A percentile compares a stretch with the other conserved stretches of the same genome.
These are phyloP conservation scores for Chelmon rostratus DNA, from an alignment of 2,797 vertebrate genomes.

Conservation along the genomic window DNA sequence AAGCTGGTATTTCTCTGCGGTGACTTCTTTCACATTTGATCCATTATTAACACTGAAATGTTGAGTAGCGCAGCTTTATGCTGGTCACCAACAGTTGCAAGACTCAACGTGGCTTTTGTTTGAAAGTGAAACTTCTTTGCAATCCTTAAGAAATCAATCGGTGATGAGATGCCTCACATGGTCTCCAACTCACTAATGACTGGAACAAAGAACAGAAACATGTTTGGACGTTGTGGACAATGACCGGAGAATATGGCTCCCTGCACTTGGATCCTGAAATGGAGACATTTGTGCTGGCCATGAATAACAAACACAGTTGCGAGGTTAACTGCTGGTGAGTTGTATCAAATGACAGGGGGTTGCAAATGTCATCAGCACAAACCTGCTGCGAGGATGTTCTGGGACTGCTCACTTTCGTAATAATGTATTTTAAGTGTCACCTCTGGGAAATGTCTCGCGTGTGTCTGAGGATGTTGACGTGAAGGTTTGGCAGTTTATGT, in stretches of 20 bases:
- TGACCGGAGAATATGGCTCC: neutral
- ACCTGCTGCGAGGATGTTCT: constrained; percentile 28
- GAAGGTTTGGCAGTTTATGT: constrained; percentile 35
- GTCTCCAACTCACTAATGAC: neutral
- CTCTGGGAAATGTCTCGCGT: constrained; percentile 8
- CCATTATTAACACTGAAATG: neutral
- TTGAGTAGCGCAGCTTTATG: neutral
- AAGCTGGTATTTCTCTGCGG: neutral
- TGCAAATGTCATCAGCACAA: constrained; percentile 13
- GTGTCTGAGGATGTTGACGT: constrained; percentile 29
- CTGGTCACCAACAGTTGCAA: neutral
- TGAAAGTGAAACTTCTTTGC: neutral
- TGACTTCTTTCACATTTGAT: neutral
- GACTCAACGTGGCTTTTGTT: neutral
- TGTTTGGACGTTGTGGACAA: neutral
- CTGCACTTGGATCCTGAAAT: constrained; percentile 3
- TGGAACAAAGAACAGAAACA: constrained; percentile 6
- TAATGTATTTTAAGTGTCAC: constrained; percentile 38
- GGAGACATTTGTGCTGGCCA: constrained; percentile 3
- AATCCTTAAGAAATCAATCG: neutral
- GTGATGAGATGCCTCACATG: neutral
- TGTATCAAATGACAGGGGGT: constrained; percentile 30
- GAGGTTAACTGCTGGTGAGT: constrained; percentile 36
- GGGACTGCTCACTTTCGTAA: constrained; percentile 25
- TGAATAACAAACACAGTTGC: constrained; percentile 27